phyloP scores from a whole-genome alignment of 2,113 vertebrate genomes.

The Dolichallabes microphthalmus region DNA sequence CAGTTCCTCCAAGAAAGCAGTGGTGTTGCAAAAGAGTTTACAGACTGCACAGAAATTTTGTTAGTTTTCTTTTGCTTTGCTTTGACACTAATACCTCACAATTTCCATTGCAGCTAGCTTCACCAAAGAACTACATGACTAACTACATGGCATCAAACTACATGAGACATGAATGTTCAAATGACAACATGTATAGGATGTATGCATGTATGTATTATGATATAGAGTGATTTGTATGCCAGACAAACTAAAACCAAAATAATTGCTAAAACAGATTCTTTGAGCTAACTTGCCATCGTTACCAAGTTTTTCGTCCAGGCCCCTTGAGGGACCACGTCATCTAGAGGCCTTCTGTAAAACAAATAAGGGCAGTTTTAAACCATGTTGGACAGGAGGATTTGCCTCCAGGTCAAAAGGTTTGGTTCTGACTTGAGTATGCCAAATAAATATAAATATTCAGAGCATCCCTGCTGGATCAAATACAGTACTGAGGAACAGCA shows the following conservation, averaged over 20 bases:
- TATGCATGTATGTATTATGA: not conserved
- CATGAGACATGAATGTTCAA: not conserved
- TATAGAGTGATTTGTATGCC: not conserved
- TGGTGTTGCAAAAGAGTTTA: conserved; percentile 7
- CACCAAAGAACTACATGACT: conserved; percentile 43
- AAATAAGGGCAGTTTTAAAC: not conserved
- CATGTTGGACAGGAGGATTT: not conserved
- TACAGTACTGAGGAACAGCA: not conserved
- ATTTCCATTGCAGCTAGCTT: conserved; percentile 7
- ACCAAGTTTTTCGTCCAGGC: not conserved
- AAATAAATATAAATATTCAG: not conserved
- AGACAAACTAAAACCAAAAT: not conserved
- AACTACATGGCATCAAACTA: conserved; percentile 1
- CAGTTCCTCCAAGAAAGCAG: conserved; percentile 14
- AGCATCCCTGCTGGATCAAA: not conserved
- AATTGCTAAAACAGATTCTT: not conserved
- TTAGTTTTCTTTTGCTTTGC: not conserved
- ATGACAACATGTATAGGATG: not conserved
- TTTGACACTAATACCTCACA: conserved; percentile 6
- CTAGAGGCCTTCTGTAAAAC: not conserved
- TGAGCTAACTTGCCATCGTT: not conserved
- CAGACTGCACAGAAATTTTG: not conserved
- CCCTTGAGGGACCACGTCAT: not conserved
- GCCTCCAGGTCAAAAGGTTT: not conserved
- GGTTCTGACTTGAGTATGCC: not conserved